Base-by-base conservation (phyloP, 2,797 vertebrate genomes). In the Gallinago nigripennis region DNA sequence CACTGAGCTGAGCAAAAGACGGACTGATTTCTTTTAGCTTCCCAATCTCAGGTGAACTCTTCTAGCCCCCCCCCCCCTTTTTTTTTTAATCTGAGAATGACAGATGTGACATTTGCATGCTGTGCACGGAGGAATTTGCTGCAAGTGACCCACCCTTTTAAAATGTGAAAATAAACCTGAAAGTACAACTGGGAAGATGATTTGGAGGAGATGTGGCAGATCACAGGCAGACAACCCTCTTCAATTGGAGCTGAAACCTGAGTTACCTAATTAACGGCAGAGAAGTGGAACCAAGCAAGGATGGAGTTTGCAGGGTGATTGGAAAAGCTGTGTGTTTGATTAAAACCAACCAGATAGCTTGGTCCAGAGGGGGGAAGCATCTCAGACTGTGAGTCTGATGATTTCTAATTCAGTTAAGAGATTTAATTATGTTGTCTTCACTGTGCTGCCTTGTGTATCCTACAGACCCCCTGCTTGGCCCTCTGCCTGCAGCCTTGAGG, bases 341-440 rank as follows among this genome's bases (percentile, higher is more conserved):
- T 88, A 88, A 94, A 92, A 88, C 53, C 79, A 66, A 50, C 12
- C 57, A 92, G 65, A 82, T 78, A 93, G 48, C 37, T 33, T 64
- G 48, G 31, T 28, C 68, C 2, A 12, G 70, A 60, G 48, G 16
- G 33, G 31, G 28, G 66, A 33, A 86, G 14, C 57, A 17, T 82
- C 80, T 86, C 58, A 70, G 90, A 56, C 78, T 70, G 61, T 16
- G 61, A 72, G 39, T 56, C 56, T 90, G 63, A 85, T 95, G 63
- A 85, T 95, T 93, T 92, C 46, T 92, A 71, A 86, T 90, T 94
- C 54, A 48, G 70, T 94, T 86, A 73, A 84, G 53, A 88, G 75
- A 88, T 90, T 48, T 92, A 88, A 92, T 95, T 94, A 65, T 23
- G n/a, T 58, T 93, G 73, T 88, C 80, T 82, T 95, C 4, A 1